Evolutionary conservation across 2,797 vertebrate species (phyloP), one percentile per base, ranked within the genome.

Genomic region (Furcifer pardalis): DNA sequence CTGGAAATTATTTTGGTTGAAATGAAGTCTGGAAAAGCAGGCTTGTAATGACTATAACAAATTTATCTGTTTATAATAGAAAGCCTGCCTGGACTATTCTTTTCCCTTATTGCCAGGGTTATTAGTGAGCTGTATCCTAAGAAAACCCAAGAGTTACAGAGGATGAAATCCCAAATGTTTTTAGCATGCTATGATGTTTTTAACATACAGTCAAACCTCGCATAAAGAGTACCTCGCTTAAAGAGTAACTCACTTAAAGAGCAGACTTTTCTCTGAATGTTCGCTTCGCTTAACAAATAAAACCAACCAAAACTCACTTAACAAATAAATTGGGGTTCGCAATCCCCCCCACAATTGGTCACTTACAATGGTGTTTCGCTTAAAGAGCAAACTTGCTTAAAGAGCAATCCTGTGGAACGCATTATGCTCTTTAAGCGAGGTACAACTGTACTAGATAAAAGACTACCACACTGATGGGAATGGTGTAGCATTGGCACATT

Each of bases 11-110:
- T 23, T 87, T 69, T 83, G 83, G 69, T 81, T 93, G 81, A 87
- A 84, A 89, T 84, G 10, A 86, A 79, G 80, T 84, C 85, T 93
- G 89, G 86, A 93, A 92, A 91, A 90, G 72, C 30, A 88, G 68
- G 8, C 25, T 63, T 82, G 76, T 83, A 92, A 74, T 32, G 66
- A 91, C 81, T 62, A 75, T 69, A 15, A 83, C 91, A 94, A 87
- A 81, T 74, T 87, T 91, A 82, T 84, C 46, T 86, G 74, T 59
- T 60, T 69, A 83, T 81, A 84, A 87, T 78, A 90, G 74, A 82
- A 82, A 88, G 75, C 59, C 82, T 69, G 2, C 77, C 65, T 12
- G 17, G 2, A 35, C 71, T 89, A 83, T 90, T 79, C 89, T 79
- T 12, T 81, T 77, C 75, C 42, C 81, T 40, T 82, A n/a, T 83